Percentiles rank a stretch among this genome's conserved stretches.
phyloP scores from a whole-genome alignment of 2,888 invertebrate species.

The Drosophila lutescens region DNA sequence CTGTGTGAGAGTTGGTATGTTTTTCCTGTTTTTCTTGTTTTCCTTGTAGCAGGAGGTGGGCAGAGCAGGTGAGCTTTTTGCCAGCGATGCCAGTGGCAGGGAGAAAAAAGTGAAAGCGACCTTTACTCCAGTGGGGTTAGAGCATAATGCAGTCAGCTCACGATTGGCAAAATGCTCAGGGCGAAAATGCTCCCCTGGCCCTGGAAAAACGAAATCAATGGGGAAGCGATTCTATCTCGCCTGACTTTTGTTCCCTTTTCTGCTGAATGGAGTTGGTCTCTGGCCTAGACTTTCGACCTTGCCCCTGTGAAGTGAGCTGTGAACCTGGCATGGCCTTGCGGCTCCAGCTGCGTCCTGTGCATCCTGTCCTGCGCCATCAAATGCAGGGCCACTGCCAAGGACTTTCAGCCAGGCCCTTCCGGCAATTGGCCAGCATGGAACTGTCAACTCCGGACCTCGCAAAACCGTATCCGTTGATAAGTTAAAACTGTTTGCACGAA shows the following conservation, averaged over 20 bases:
- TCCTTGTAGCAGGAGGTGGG: not conserved
- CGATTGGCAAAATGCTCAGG: slow-evolving; percentile 39
- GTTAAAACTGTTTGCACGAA: slow-evolving; percentile 49
- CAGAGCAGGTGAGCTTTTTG: slow-evolving; percentile 19
- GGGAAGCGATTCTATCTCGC: slow-evolving; percentile 23
- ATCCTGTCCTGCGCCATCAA: slow-evolving; percentile 14
- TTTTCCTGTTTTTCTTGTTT: slow-evolving; percentile 5
- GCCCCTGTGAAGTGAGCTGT: slow-evolving; percentile 34
- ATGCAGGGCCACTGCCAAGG: slow-evolving; percentile 39
- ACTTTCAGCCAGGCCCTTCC: slow-evolving; percentile 19
- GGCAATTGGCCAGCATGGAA: slow-evolving; percentile 2
- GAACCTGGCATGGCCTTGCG: slow-evolving; percentile 13
- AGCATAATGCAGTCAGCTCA: slow-evolving; percentile 55
- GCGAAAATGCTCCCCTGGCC: slow-evolving; percentile 8
- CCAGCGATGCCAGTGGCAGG: slow-evolving; percentile 6
- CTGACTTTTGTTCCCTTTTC: not conserved
- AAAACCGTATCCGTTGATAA: slow-evolving; percentile 34
- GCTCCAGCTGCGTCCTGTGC: not conserved
- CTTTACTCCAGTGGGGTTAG: slow-evolving; percentile 28
- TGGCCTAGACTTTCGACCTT: slow-evolving; percentile 29
- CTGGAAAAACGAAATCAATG: slow-evolving; percentile 11
- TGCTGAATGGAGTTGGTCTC: slow-evolving; percentile 12
- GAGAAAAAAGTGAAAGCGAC: slow-evolving; percentile 36
- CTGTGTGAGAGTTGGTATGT: slow-evolving; percentile 42
- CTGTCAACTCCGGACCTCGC: slow-evolving; percentile 10